Evolutionary conservation across 2,888 invertebrate genomes (phyloP).

Genomic region (Callyntrura guangdongensis): DNA sequence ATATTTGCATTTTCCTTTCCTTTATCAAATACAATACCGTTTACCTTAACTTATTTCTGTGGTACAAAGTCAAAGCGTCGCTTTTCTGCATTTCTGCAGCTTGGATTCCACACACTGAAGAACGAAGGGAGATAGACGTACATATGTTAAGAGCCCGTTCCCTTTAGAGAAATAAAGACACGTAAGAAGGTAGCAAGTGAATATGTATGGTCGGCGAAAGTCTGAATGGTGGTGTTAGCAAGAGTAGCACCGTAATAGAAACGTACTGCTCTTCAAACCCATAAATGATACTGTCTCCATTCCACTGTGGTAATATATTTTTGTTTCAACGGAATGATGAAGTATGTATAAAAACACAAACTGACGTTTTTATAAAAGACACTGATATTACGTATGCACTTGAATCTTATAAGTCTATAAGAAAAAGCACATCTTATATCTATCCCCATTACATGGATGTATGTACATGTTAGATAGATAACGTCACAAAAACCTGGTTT

Average conservation of each 20-base stretch:
- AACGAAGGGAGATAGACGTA: neutral
- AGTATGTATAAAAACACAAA: conserved; percentile 18
- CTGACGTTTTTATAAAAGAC: conserved; percentile 45
- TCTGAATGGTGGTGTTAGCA: neutral
- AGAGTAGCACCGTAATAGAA: neutral
- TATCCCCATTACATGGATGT: neutral
- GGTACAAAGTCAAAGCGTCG: neutral
- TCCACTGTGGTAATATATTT: conserved; percentile 10
- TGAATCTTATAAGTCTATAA: neutral
- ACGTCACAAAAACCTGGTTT: neutral
- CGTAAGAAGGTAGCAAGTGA: neutral
- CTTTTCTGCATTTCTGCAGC: neutral
- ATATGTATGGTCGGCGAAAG: neutral
- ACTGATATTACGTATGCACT: neutral
- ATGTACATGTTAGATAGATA: too few relatives aligned
- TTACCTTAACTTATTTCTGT: neutral
- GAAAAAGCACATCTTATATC: neutral
- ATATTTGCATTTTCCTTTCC: too few relatives aligned
- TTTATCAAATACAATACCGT: too few relatives aligned
- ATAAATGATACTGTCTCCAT: conserved; percentile 26
- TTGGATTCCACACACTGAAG: neutral
- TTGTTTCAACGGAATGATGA: conserved; percentile 1
- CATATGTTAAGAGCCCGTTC: neutral
- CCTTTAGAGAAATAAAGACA: conserved; percentile 1
- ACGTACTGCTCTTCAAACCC: neutral